Evolutionary conservation across 2,888 invertebrate genomes (phyloP), one percentile per base, ranked within the genome.

Genomic region (Acanthosepion pharaonis): DNA sequence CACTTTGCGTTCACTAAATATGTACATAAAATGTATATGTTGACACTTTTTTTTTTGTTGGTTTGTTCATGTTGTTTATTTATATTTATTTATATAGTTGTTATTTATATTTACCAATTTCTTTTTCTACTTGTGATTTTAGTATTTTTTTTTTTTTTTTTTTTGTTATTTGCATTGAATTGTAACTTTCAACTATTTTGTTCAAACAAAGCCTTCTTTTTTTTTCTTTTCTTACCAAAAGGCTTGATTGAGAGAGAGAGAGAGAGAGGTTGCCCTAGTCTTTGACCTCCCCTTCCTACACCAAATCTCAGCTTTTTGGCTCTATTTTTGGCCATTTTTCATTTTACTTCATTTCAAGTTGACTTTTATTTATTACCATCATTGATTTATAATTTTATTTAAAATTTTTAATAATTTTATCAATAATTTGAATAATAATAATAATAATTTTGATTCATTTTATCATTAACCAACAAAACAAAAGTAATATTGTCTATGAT

Each of bases 1-100:
- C 78, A 78, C 78, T n/a, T 78, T 78, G 8, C 33, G 78, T 78
- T 5, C 78, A 15, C 78, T 33, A n/a, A 15, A 78, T 78, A 78
- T 78, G 78, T 78, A 78, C 18, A 78, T 78, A 78, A 78, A 78
- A 78, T n/a, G 78, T 78, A 78, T 78, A n/a, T 78, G 78, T 78
- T 33, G 33, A 78, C 9, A 18, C n/a, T 33, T 33, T 78, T 78
- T 78, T 78, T 78, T 78, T 78, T 78, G n/a, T 78, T 78, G n/a
- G n/a, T 78, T 78, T 78, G 18, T 78, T 78, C n/a, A 78, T 78
- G 78, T 78, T 78, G 78, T 78, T 78, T n/a, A 64, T 64, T 78
- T 78, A n/a, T 78, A n/a, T n/a, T 23, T 64, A 78, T 78, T 78
- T 78, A 78, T 78, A 15, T 78, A 78, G 11, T 11, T 78, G 78